Conservation (phyloP, 2,797 vertebrate species). For the Bucorvus abyssinicus region DNA sequence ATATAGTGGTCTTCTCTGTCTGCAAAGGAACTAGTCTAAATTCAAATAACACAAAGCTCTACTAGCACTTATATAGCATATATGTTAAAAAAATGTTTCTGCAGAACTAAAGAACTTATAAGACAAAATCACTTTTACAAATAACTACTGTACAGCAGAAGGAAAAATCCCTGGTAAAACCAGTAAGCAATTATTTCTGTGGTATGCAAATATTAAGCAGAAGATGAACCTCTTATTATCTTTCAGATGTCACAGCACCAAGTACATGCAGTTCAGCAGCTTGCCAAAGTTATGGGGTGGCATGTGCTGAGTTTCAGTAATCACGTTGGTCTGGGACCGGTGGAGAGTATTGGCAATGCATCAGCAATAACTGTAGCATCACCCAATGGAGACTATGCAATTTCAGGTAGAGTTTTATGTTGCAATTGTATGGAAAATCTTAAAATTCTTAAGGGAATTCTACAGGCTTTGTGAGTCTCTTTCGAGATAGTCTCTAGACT, state of each 20-base stretch:
- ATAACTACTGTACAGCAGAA: background rate
- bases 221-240: background rate
- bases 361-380: constrained; percentile 94
- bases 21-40: background rate
- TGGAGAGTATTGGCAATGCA: constrained; percentile 96
- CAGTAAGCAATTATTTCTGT: background rate
- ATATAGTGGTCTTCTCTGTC: background rate
- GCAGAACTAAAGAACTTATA: background rate
- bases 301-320: constrained; percentile 97
- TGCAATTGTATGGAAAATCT: background rate
- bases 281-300: constrained; percentile 99
- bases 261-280: constrained; percentile 95
- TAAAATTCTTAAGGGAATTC: background rate
- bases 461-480: background rate
- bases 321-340: constrained; percentile 90
- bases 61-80: background rate
- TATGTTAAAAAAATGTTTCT: background rate
- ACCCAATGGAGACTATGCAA: constrained; percentile 90
- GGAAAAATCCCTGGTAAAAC: background rate
- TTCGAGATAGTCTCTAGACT: background rate
- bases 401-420: constrained; percentile 83
- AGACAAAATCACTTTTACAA: background rate
- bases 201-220: background rate
- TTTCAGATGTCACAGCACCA: constrained; percentile 98
- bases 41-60: background rate